Base-by-base conservation (phyloP, 2,113 vertebrate genomes). In the Anguilla rostrata region DNA sequence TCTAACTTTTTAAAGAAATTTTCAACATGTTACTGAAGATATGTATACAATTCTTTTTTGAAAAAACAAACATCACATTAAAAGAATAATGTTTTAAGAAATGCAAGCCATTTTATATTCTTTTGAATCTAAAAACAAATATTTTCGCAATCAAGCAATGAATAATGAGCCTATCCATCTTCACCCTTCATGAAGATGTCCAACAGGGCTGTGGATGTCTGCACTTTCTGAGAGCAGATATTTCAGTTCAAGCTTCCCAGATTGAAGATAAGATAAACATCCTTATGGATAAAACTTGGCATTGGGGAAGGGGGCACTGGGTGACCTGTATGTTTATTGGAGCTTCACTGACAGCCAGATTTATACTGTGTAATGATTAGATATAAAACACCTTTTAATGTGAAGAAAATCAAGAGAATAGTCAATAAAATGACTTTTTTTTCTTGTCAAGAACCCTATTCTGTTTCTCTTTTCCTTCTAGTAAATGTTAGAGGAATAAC, bases 371-470 rank as follows among this genome's bases (percentile, higher is more conserved):
- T 92, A 95, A 95, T 95, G 94, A 96, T 94, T 90, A 92, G 60
- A 20, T 85, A 93, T 94, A 95, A 93, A 94, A 94, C 89, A 92
- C 91, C 93, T 93, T 91, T 91, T 90, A 90, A 87, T 89, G 63
- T 86, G 83, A 91, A 46, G 9, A 6, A n/a, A 75, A 22, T 75
- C 66, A 75, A 75, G 29, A 53, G 2, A 92, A 95, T 94, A 91
- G 93, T 93, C 49, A 9, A 53, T 53, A 53, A 53, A 53, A 11
- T 53, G 12, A 6, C 9, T 46, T 46, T 9, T 46, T 46, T 46
- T 53, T 39, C 78, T 22, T 78, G 63, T 78, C 81, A 56, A 20
- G 43, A 78, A 83, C n/a, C 80, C 39, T 29, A 82, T 83, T 82
- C 20, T 41, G 26, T 66, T 83, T 60, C 16, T 60, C n/a, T 83